These are phyloP conservation scores for Haliclona indistincta DNA, from an alignment of 37 sponge, comb jelly and placozoan genomes.

Conservation along the genomic window DNA sequence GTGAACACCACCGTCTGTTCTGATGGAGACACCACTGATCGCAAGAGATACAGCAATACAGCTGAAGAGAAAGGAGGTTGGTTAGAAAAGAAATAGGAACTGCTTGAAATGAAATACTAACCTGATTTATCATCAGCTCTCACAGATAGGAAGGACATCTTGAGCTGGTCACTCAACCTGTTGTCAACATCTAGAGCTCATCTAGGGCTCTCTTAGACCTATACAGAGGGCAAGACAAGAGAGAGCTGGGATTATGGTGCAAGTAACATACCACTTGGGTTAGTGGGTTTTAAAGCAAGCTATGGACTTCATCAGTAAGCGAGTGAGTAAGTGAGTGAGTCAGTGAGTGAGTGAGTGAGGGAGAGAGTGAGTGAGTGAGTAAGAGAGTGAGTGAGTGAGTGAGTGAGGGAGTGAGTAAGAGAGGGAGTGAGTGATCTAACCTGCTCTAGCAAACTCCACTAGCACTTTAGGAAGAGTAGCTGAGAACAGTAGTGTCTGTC, in stretches of 20 bases:
- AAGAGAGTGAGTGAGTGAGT: no score
- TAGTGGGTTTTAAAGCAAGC: no score
- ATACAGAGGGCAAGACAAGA: no score
- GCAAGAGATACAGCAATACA: constrained; percentile 81
- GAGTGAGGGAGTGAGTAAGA: no score
- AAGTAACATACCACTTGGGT: no score
- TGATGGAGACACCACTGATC: constrained; percentile 33
- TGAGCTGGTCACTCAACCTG: constrained; percentile 85
- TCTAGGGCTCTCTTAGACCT: constrained; percentile 90
- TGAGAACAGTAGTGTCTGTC: constrained; percentile 92
- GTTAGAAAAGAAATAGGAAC: not conserved
- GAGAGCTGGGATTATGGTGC: no score
- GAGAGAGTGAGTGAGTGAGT: no score
- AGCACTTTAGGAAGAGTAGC: constrained; percentile 91
- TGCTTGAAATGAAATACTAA: constrained; percentile 1
- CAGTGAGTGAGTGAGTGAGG: no score
- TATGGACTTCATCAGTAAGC: no score
- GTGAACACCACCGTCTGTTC: constrained; percentile 88
- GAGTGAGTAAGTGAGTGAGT: no score
- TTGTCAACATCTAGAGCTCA: constrained; percentile 92
- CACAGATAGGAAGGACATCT: constrained; percentile 55
- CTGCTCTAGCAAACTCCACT: constrained; percentile 97
- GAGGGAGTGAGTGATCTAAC: no score
- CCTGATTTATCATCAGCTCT: constrained; percentile 76
- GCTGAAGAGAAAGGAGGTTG: constrained; percentile 29